A percentile compares a stretch with the other conserved stretches of the same genome.
Evolutionary conservation across 2,113 vertebrate species (phyloP).

Genomic region (Burhinus oedicnemus): DNA sequence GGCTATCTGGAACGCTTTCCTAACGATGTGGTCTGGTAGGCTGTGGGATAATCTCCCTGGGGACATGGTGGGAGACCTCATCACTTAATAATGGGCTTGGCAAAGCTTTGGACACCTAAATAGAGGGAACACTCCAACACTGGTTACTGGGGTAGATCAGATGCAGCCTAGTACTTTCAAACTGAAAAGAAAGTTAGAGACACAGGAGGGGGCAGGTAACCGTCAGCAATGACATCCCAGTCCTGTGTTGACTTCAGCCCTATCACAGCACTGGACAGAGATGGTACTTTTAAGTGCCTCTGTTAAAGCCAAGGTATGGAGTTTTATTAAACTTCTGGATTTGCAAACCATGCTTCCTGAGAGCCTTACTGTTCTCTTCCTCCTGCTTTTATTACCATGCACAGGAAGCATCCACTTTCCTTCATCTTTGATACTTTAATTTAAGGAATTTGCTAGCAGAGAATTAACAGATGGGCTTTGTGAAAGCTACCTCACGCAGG

Average conservation of each 20-base stretch:
- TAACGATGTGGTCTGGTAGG: constrained; percentile 49
- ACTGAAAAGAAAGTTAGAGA: background rate
- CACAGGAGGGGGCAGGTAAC: background rate
- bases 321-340: constrained; percentile 16
- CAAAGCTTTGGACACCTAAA: constrained; percentile 53
- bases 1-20: constrained; percentile 47
- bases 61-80: constrained; percentile 55
- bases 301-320: background rate
- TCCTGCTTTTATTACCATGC: constrained; percentile 16
- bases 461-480: constrained; percentile 13
- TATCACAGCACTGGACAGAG: background rate
- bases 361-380: background rate
- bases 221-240: background rate
- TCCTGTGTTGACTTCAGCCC: background rate
- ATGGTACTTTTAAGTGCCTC: background rate
- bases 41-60: constrained; percentile 52
- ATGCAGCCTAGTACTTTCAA: constrained; percentile 3
- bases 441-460: constrained; percentile 29
- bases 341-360: background rate
- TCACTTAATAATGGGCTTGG: constrained; percentile 59
- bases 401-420: constrained; percentile 38
- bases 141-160: background rate
- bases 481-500: constrained; percentile 11
- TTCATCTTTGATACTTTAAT: constrained; percentile 32
- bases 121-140: background rate